Evolutionary conservation across 2,888 invertebrate genomes (phyloP).

Genomic region (Spodoptera exigua): DNA sequence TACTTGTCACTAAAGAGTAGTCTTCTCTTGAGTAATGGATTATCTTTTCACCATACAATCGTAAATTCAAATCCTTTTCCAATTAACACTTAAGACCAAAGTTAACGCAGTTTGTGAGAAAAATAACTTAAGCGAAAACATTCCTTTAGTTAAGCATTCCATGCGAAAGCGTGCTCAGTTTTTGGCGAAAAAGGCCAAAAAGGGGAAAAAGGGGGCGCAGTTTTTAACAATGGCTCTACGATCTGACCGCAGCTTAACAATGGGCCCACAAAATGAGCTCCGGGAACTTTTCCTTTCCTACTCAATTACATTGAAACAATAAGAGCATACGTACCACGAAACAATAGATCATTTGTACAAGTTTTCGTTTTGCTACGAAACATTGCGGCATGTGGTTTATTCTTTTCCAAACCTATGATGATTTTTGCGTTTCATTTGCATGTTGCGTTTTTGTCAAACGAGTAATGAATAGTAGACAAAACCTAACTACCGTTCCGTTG

Average conservation of each 20-base stretch:
- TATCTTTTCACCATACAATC: background rate
- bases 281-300: conserved; percentile 50
- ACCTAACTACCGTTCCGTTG: too few species aligned
- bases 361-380: conserved; percentile 46
- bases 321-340: conserved; percentile 50
- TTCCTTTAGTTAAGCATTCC: conserved; percentile 40
- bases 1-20: too few species aligned
- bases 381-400: conserved; percentile 7
- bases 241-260: conserved; percentile 52
- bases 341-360: conserved; percentile 52
- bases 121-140: conserved; percentile 42
- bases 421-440: background rate
- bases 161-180: conserved; percentile 32
- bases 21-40: too few species aligned
- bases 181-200: conserved; percentile 27
- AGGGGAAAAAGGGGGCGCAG: conserved; percentile 20
- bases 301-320: conserved; percentile 58
- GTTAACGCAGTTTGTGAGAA: conserved; percentile 31
- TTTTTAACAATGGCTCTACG: conserved; percentile 48
- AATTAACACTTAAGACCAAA: conserved; percentile 18
- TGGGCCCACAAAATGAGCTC: conserved; percentile 48
- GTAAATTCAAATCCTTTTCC: conserved; percentile 12
- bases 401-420: conserved; percentile 9
- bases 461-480: too few species aligned
- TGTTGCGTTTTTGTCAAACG: too few species aligned